Base-by-base conservation (phyloP, 1,140 invertebrate species). In the Heliconius melpomene region DNA sequence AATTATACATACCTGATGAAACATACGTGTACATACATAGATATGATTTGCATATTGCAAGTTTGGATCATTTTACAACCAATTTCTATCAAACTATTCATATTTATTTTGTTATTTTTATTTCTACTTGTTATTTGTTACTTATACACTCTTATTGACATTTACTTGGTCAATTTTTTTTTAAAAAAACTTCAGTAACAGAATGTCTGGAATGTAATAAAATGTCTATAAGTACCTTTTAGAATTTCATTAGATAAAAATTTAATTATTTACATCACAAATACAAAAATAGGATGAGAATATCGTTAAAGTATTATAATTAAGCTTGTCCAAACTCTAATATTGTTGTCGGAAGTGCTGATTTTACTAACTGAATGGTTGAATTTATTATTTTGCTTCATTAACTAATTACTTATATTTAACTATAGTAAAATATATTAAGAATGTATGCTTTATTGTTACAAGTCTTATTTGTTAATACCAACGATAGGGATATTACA, bases 31-130 rank as follows among this genome's bases (percentile, higher is more conserved):
- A 91, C 77, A 72, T 72, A 72, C 60, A 90, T 90, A 92, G 86
- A 89, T 89, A 88, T 87, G 83, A 87, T 89, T 89, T 91, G 87
- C 89, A 91, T 84, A 88, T 82, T 84, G 83, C 81, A 86, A 82
- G 81, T 87, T 85, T 79, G 74, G 82, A 79, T 75, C 82, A 81
- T 83, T 66, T 80, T 78, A 75, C 71, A 85, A 83, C 46, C 75
- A 77, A 77, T 83, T 78, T 50, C 29, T 78, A 70, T 77, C 54
- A 66, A 66, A 11, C 9, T 66, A 66, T 66, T 66, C 60, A 29
- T 66, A 29, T 79, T 52, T 79, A 75, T 84, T 75, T 18, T 78
- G 60, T 72, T 76, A 72, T 78, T 79, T 66, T 66, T 66, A 66
- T 66, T 66, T 66, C 26, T 66, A 66, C 23, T 26, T 66, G 60